phyloP scores from a whole-genome alignment of 2,797 vertebrate genomes.

The Mormyrus proboscirostris region DNA sequence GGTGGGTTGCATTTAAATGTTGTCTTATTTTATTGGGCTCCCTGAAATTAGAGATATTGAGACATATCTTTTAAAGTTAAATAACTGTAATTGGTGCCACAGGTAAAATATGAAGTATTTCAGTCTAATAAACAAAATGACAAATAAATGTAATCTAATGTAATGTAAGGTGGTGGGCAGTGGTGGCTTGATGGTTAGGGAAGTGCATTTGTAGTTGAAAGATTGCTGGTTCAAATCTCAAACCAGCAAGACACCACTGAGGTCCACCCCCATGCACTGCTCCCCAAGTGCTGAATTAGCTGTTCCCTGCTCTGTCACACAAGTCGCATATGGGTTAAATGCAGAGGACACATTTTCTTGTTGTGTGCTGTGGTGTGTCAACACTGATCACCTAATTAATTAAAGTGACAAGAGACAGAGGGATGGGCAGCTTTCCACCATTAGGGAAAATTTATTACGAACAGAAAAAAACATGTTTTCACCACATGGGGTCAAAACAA shows the following conservation, averaged over 20 bases:
- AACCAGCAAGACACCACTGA: no score
- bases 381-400: no score
- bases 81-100: background rate
- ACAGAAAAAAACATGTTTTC: background rate
- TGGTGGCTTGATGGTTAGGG: no score
- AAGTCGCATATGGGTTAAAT: no score
- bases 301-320: no score
- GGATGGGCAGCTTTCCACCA: background rate
- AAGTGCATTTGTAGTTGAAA: no score
- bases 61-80: background rate
- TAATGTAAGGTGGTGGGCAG: background rate
- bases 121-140: background rate
- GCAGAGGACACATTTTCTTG: no score
- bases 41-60: background rate
- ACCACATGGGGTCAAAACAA: background rate
- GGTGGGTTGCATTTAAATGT: background rate
- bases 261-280: no score
- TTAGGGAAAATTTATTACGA: background rate
- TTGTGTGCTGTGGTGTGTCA: no score
- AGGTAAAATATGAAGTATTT: background rate
- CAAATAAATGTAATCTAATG: background rate
- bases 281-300: no score
- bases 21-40: background rate
- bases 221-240: no score
- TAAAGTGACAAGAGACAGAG: background rate